These are phyloP conservation scores for Amblyjoppa fuscipennis DNA, from an alignment of 2,888 invertebrate species.

Conservation along the genomic window DNA sequence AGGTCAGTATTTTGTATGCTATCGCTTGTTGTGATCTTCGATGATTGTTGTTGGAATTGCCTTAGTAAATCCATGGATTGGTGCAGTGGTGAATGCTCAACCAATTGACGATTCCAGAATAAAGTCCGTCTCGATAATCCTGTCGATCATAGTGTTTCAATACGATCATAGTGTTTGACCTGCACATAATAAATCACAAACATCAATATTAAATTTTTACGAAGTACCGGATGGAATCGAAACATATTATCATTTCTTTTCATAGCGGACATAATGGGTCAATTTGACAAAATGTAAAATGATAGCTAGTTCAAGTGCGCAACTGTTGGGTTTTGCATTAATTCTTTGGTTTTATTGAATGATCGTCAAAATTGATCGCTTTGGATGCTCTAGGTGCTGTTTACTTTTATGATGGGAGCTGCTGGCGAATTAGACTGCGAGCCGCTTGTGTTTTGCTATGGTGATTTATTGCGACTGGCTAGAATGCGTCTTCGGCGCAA, in stretches of 20 bases:
- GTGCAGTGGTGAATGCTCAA: not conserved
- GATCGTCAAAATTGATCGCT: not conserved
- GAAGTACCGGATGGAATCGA: not conserved
- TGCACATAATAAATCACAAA: not conserved
- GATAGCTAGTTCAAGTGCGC: not conserved
- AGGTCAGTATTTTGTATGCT: not conserved
- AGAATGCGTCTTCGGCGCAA: not conserved
- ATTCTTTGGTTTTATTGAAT: not conserved
- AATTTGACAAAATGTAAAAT: not conserved
- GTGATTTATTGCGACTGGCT: not conserved
- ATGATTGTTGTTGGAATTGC: not conserved
- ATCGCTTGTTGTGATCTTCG: not conserved
- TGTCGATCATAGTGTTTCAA: not conserved
- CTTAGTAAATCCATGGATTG: conserved; percentile 2
- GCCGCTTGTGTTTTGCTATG: not conserved
- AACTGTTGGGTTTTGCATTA: not conserved
- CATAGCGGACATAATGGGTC: not conserved
- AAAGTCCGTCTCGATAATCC: not conserved
- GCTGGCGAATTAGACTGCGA: not conserved
- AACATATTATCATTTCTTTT: not conserved
- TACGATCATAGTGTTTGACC: not conserved
- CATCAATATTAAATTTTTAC: not conserved
- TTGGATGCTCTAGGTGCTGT: not conserved
- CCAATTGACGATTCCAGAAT: not conserved
- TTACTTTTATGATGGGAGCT: not conserved